Base-by-base conservation (phyloP, 2,113 vertebrate species). In the Leptocoma aspasia region DNA sequence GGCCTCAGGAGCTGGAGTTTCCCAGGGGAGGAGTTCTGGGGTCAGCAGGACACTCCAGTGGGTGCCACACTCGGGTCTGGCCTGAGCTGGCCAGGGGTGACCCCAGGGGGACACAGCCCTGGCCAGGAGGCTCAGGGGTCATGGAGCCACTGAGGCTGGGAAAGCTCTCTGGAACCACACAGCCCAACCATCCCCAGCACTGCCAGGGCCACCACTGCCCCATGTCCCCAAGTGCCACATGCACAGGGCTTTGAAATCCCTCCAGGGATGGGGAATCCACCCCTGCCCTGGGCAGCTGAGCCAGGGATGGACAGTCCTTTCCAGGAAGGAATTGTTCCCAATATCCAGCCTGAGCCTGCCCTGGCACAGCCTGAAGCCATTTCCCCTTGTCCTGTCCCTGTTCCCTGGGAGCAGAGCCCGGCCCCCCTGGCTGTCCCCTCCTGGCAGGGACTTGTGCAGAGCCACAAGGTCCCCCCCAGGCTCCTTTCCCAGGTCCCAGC, bases 41-140 rank as follows among this genome's bases (percentile, higher is more conserved):
- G 2, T 21, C 65, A 73, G 47, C 10, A 2, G 60, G 66, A 30
- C 47, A 5, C 23, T 13, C 6, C 10, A 0, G 44, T 2, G 56
- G 35, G 6, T 17, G n/a, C 37, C 56, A 15, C 33, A 4, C 4
- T 21, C 30, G 2, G 28, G 8, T 17, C 19, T 15, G 2, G 39
- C 11, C 56, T 0, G 11, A 41, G 50, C 54, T 22, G 12, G 13
- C 33, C 18, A 2, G 7, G 27, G n/a, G 0, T 11, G 9, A 27
- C 39, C 73, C 54, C 16, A 3, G 45, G 19, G 45, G 3, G 4
- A 31, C n/a, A 0, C 17, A 33, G 35, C 20, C 59, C 75, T 65
- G 8, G 5, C 5, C 27, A 15, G 60, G 6, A 14, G 56, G 39
- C 42, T 37, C 24, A 1, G 66, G 85, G 39, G 20, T 6, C 31